Evolutionary conservation across 2,888 invertebrate species (phyloP), one percentile per base, ranked within the genome.

Genomic region (Drosophila diplacantha): DNA sequence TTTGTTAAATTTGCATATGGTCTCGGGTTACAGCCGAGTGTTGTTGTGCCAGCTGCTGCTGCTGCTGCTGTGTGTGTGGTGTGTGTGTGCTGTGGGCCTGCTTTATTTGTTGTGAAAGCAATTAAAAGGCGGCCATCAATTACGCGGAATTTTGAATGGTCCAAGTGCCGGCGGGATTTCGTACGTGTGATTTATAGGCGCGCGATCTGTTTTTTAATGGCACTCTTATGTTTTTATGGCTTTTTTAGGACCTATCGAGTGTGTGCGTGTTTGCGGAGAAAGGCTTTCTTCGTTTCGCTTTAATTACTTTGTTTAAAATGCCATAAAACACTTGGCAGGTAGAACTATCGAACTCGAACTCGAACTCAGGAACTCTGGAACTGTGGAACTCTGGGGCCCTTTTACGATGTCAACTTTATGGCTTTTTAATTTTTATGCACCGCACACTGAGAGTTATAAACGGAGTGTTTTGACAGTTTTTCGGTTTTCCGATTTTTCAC

Each of bases 51-150:
- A 46, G 44, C 44, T 46, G 44, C 44, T 43, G 26, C 55, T 34
- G 55, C 47, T 54, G 50, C n/a, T n/a, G n/a, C n/a, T 16, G 34
- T 60, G 59, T 37, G 37, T 18, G 71, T 43, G 34, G 49, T 34
- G 52, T 59, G 44, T 64, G 64, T 56, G 50, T 57, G 66, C 41
- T 57, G 56, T 67, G 73, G 49, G 71, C 65, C 12, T 26, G 69
- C 65, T 77, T 77, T 77, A 75, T 82, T 84, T 77, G 78, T 83
- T 81, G 83, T 77, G 71, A 80, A 81, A 77, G 83, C 69, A 84
- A 84, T 81, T 80, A 81, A 81, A 81, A 67, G 59, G 66, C 49
- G 66, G 57, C 66, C 74, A 82, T 82, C 75, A 80, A 81, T 84
- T 80, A 81, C 75, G 70, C 69, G 71, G 74, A 74, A 82, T 77